Conservation (phyloP, 2,888 invertebrate genomes). For the Vannuccia rotundouncinata region DNA sequence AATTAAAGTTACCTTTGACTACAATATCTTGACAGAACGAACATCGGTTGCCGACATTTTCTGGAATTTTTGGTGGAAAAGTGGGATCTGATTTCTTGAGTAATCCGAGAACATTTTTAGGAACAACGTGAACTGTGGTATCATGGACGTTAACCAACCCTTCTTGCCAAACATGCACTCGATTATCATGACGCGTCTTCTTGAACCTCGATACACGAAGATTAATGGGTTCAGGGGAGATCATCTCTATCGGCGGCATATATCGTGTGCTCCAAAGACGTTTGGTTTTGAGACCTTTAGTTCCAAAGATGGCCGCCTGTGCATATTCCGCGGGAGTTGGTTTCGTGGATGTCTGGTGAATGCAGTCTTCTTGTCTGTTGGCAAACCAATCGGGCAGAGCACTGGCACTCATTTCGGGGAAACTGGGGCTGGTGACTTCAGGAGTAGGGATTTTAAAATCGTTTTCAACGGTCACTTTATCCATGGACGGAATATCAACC, state of each 20-base stretch:
- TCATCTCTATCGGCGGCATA: background rate
- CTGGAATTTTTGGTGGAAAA: background rate
- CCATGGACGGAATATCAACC: too few species aligned
- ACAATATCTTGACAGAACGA: background rate
- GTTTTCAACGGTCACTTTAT: too few species aligned
- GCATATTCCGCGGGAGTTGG: background rate
- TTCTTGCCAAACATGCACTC: background rate
- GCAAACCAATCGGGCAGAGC: background rate
- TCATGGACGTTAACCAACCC: background rate
- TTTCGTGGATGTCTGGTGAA: background rate
- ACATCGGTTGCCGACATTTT: background rate
- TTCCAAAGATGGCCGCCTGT: background rate
- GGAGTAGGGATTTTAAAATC: too few species aligned
- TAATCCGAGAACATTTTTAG: background rate
- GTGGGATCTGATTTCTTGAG: background rate
- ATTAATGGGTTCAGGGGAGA: background rate
- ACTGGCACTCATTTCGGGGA: too few species aligned
- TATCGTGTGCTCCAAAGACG: background rate
- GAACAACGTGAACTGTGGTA: background rate
- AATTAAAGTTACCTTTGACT: background rate
- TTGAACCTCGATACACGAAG: background rate
- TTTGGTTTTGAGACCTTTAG: background rate
- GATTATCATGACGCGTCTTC: background rate
- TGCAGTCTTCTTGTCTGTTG: background rate
- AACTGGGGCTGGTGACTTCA: too few species aligned